Percentiles rank a stretch among this genome's conserved stretches.
These are phyloP conservation scores for Octodon degus DNA, from an alignment of 2,113 vertebrate genomes.

Conservation along the genomic window DNA sequence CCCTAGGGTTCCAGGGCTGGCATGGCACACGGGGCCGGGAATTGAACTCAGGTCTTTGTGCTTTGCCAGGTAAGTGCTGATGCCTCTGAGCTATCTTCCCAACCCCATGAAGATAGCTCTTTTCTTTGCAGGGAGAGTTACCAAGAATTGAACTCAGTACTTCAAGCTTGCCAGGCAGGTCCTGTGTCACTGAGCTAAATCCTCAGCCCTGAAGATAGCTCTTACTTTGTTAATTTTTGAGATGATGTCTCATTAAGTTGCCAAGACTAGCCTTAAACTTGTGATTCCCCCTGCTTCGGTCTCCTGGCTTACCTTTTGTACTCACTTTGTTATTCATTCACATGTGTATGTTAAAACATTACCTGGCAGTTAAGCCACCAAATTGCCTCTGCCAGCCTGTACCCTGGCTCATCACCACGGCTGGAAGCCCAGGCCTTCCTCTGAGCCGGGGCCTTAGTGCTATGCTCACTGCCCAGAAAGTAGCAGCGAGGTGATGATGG, in stretches of 20 bases:
- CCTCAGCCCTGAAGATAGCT: background rate
- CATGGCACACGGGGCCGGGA: no score
- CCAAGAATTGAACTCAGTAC: no score
- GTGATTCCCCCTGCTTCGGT: background rate
- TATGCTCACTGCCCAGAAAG: background rate
- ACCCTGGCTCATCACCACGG: fast-evolving
- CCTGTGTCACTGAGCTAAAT: no score
- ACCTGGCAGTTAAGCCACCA: background rate
- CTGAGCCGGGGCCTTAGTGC: background rate
- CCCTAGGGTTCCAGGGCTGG: no score
- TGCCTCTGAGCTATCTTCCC: no score
- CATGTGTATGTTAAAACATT: background rate
- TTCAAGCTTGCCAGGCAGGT: background rate
- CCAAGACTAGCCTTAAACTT: background rate
- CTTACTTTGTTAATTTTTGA: background rate
- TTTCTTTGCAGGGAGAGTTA: no score
- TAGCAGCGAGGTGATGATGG: background rate
- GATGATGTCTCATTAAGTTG: background rate
- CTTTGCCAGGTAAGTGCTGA: no score
- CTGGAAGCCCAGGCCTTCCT: background rate
- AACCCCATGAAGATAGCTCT: no score
- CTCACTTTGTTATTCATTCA: background rate
- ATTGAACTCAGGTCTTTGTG: no score
- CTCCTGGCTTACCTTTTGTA: background rate
- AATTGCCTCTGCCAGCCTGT: background rate